These are phyloP conservation scores for Leptobrachium leishanense DNA, from an alignment of 2,113 vertebrate species.

Conservation along the genomic window DNA sequence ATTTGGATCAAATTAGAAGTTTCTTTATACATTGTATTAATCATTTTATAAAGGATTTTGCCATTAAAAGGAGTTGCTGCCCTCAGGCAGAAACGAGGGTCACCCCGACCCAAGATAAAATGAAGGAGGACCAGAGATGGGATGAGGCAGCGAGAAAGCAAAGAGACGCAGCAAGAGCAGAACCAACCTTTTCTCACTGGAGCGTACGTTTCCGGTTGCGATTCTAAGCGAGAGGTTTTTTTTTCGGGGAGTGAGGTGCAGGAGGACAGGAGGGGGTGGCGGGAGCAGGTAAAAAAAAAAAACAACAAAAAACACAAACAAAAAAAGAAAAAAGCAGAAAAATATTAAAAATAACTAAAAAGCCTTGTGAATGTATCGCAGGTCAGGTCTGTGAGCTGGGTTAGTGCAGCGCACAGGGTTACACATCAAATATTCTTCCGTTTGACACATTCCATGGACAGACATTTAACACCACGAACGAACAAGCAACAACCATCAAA, in stretches of 20 bases:
- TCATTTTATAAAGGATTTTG: neutral
- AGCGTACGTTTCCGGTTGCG: slow-evolving; percentile 91
- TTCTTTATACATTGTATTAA: neutral
- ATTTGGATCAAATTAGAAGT: neutral
- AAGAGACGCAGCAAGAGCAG: slow-evolving; percentile 64
- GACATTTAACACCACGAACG: too few species aligned
- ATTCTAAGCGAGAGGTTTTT: slow-evolving; percentile 86
- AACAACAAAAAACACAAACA: slow-evolving; percentile 58
- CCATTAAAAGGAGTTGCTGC: slow-evolving; percentile 1
- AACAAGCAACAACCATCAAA: too few species aligned
- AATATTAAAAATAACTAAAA: slow-evolving; percentile 69
- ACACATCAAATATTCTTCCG: too few species aligned
- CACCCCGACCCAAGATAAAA: slow-evolving; percentile 61
- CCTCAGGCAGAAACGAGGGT: slow-evolving; percentile 50
- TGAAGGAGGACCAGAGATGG: slow-evolving; percentile 63
- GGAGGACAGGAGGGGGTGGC: slow-evolving; percentile 64
- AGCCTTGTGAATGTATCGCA: slow-evolving; percentile 9
- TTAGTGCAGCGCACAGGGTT: neutral
- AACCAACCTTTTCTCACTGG: slow-evolving; percentile 99
- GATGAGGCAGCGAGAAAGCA: slow-evolving; percentile 57
- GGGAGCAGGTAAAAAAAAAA: slow-evolving; percentile 42
- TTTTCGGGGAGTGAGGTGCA: slow-evolving; percentile 61
- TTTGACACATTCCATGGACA: too few species aligned
- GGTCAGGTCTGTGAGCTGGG: neutral
- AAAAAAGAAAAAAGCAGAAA: slow-evolving; percentile 76